These are phyloP conservation scores for Chelonoidis abingdonii DNA, from an alignment of 2,113 vertebrate species.

Conservation along the genomic window DNA sequence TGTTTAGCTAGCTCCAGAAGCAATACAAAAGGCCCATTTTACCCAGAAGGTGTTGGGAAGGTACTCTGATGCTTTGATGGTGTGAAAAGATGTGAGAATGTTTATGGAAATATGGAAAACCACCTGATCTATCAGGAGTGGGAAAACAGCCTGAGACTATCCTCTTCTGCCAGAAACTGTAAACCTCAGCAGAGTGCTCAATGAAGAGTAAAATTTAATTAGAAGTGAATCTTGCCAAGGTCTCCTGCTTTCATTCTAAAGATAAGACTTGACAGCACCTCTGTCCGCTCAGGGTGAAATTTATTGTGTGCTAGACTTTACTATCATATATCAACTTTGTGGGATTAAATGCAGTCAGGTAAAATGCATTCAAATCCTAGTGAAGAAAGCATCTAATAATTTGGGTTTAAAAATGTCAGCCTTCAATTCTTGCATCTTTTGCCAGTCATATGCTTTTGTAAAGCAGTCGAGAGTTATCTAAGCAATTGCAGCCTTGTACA, in stretches of 20 bases:
- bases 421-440: conserved; percentile 24
- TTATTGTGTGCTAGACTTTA: conserved; percentile 31
- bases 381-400: not conserved
- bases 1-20: not conserved
- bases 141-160: conserved; percentile 10
- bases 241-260: conserved; percentile 47
- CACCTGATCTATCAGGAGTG: not conserved
- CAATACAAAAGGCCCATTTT: not conserved
- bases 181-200: conserved; percentile 53
- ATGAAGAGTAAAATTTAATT: conserved; percentile 73
- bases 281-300: conserved; percentile 61
- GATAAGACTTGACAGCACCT: conserved; percentile 55
- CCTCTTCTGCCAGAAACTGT: conserved; percentile 44
- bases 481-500: conserved; percentile 13
- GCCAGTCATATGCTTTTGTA: not conserved
- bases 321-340: not conserved
- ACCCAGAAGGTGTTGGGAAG: not conserved
- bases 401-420: conserved; percentile 46
- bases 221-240: conserved; percentile 66
- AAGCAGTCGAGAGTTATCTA: not conserved
- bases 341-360: conserved; percentile 39
- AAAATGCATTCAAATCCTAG: conserved; percentile 3
- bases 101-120: conserved; percentile 32
- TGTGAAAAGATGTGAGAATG: not conserved
- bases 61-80: conserved; percentile 29